These are phyloP conservation scores for Leiothrix lutea DNA, from an alignment of 2,113 vertebrate genomes.

Conservation along the genomic window DNA sequence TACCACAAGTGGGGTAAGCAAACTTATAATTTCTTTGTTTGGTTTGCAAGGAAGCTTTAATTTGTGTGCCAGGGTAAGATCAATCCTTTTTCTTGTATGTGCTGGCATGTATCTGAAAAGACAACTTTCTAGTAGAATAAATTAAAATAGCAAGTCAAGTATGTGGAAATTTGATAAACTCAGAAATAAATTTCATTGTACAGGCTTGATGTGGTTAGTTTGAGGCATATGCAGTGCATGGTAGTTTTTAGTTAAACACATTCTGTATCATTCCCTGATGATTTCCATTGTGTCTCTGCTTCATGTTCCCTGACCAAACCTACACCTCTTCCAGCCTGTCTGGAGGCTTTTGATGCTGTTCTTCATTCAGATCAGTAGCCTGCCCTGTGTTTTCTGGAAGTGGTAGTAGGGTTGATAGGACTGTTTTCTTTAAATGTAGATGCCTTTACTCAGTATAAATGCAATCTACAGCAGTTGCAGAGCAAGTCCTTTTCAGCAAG, in stretches of 20 bases:
- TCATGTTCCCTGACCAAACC: neutral
- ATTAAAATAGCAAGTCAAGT: neutral
- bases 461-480: neutral
- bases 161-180: neutral
- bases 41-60: neutral
- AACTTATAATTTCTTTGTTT: neutral
- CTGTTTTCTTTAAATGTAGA: neutral
- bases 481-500: neutral
- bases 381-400: neutral
- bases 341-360: neutral
- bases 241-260: neutral
- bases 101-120: neutral
- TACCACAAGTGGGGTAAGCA: neutral
- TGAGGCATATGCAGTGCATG: accelerated
- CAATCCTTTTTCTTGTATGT: accelerated
- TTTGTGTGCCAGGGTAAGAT: neutral
- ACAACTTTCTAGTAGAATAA: neutral
- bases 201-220: neutral
- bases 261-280: neutral
- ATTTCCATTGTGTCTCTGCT: neutral
- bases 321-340: neutral
- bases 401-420: neutral
- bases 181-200: neutral
- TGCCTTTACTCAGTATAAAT: neutral
- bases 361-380: neutral